Percentiles rank a stretch among this genome's conserved stretches.
Conservation (phyloP, 2,888 invertebrate species). For the Caenorhabditis angaria region DNA sequence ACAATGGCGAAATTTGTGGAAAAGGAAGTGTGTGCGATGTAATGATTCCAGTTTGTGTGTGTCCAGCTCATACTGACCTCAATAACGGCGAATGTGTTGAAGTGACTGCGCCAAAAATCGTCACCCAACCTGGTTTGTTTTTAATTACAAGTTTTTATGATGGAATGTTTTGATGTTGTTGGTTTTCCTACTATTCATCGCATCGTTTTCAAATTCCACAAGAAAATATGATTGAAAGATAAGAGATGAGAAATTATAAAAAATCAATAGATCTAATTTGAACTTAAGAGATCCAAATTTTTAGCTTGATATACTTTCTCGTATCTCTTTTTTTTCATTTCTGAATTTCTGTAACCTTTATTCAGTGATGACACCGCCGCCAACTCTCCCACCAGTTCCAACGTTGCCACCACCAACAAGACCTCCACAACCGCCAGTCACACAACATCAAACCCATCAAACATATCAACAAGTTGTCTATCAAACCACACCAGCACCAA, state of each 20-base stretch:
- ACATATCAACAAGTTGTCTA: neutral
- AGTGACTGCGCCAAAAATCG: conserved; percentile 34
- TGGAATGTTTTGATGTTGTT: neutral
- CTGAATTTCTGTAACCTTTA: neutral
- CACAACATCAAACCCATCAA: conserved; percentile 3
- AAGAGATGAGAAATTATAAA: too few species aligned
- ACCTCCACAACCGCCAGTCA: conserved; percentile 32
- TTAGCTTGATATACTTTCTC: too few species aligned
- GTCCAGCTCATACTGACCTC: conserved; percentile 67
- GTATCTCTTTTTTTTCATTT: neutral
- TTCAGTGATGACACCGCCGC: conserved; percentile 36
- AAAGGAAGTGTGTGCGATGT: conserved; percentile 67
- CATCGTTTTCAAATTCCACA: too few species aligned
- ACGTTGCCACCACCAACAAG: conserved; percentile 30
- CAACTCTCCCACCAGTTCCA: conserved; percentile 39
- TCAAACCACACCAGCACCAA: conserved; percentile 25
- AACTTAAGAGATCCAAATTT: too few species aligned
- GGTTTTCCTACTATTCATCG: neutral
- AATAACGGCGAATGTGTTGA: conserved; percentile 58
- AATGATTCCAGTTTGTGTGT: conserved; percentile 69
- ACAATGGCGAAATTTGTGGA: conserved; percentile 64
- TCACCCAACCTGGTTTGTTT: conserved; percentile 35
- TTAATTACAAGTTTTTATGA: conserved; percentile 2
- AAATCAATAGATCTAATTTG: conserved; percentile 6
- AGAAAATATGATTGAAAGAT: too few species aligned